Base-by-base conservation (phyloP, 2,888 invertebrate species). In the Sphinx pinastri region DNA sequence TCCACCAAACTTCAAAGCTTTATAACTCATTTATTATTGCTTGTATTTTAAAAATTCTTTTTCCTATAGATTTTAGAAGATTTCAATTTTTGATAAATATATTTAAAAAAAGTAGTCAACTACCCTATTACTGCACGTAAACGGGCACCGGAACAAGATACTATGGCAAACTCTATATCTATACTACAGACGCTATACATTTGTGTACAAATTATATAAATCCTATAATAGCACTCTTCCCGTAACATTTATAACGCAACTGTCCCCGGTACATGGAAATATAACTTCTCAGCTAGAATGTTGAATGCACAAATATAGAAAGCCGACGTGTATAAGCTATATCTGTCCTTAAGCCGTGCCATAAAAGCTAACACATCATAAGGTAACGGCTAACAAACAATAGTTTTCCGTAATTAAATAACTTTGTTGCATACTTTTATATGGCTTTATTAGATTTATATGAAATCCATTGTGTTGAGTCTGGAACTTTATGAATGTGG, bases 271-370 rank as follows among this genome's bases (percentile, higher is more conserved):
- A 63, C 49, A 63, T 63, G 63, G 63, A 63, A 63, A 63, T 63
- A 63, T 63, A 63, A 63, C 63, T 47, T 63, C 63, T 8, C 19
- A 71, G 66, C 45, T 69, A 76, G 76, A 79, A 78, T 80, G 80
- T 73, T 70, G 74, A 74, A 77, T 77, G 77, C 70, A 71, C 79
- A 68, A 71, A 75, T 73, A 75, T 69, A 75, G 71, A 71, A 70
- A 73, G 75, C 75, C 71, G 74, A 75, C 72, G 69, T 54, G 71
- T 68, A 52, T 69, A 66, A 74, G 75, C 69, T 74, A 74, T 77
- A 77, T 74, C 70, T 70, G 75, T 73, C 75, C 76, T 80, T 77
- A 76, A 76, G 69, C 72, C 38, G 52, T 57, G 49, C 57, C 47
- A 66, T 69, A 55, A 69, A 54, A 54, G 38, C 47, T 8, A 19